Evolutionary conservation across 1,140 invertebrate species (phyloP).

Genomic region (Muscidifurax raptorellus): DNA sequence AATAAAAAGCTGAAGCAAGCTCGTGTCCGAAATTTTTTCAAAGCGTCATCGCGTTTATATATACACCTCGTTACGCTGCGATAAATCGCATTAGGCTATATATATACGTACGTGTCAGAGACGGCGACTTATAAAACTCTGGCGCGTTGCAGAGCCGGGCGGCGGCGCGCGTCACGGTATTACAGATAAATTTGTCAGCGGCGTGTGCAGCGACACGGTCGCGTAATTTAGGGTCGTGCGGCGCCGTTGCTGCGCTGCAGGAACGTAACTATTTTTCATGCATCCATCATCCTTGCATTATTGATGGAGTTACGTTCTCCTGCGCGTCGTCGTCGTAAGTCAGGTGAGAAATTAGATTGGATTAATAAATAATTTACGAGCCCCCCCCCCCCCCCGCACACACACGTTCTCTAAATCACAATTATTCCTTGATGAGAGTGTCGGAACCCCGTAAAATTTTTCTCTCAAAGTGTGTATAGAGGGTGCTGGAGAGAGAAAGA

Average conservation of each 20-base stretch:
- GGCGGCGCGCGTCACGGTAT: neutral
- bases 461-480: neutral
- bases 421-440: neutral
- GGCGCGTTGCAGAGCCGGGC: neutral
- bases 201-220: neutral
- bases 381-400: too few species aligned
- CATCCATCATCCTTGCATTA: slow-evolving; percentile 3
- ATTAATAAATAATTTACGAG: slow-evolving; percentile 10
- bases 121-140: neutral
- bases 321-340: neutral
- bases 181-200: slow-evolving; percentile 15
- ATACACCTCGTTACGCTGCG: neutral
- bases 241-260: too few species aligned
- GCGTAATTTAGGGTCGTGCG: neutral
- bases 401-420: neutral
- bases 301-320: neutral
- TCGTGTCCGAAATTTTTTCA: too few species aligned
- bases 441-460: neutral
- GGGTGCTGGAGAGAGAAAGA: too few species aligned
- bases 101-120: neutral
- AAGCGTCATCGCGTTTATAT: too few species aligned
- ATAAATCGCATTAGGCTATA: neutral
- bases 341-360: slow-evolving; percentile 10
- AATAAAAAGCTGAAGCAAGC: neutral
- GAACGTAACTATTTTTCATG: neutral